Evolutionary conservation across 2,888 invertebrate species (phyloP), one percentile per base, ranked within the genome.

Genomic region (Stegana nigrithorax): DNA sequence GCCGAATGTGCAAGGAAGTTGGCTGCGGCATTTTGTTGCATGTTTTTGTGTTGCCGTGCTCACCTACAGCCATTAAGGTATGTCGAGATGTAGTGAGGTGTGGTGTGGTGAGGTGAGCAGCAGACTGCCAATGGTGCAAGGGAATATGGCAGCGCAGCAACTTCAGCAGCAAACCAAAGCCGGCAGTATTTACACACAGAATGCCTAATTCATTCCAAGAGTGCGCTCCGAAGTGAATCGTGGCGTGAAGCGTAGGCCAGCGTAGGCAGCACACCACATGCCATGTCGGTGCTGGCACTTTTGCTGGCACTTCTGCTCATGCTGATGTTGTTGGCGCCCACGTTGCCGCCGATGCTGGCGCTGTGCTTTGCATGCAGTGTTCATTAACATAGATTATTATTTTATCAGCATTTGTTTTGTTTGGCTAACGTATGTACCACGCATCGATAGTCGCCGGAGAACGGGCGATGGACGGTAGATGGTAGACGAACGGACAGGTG

Each of bases 361-460:
- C n/a, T 53, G 26, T 32, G 29, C 14, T 17, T 53, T 53, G 29
- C 53, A 53, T 53, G 32, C 17, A 29, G 32, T 32, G 21, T 53
- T 53, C 59, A 67, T 56, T 59, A 57, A 21, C 26, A 55, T 65
- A 68, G 71, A 70, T 78, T 73, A 71, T 73, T 67, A 67, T 65
- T 73, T 67, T 65, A 69, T 67, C 66, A 53, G 67, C 68, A 65
- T 67, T 72, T 66, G 64, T 69, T 73, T 66, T 53, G 65, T 68
- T 64, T 51, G 59, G 62, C 60, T 14, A 10, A n/a, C 4, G 36
- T 36, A 36, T 10, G 10, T 10, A 36, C 4, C 14, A 10, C 10
- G 4, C 14, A n/a, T 36, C 10, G 36, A n/a, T 36, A n/a, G 36
- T 10, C 36, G 36, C 10, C 2, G 36, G 10, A 36, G 36, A 36